Evolutionary conservation across 2,113 vertebrate species (phyloP).

Genomic region (Gallinago jamesoni): DNA sequence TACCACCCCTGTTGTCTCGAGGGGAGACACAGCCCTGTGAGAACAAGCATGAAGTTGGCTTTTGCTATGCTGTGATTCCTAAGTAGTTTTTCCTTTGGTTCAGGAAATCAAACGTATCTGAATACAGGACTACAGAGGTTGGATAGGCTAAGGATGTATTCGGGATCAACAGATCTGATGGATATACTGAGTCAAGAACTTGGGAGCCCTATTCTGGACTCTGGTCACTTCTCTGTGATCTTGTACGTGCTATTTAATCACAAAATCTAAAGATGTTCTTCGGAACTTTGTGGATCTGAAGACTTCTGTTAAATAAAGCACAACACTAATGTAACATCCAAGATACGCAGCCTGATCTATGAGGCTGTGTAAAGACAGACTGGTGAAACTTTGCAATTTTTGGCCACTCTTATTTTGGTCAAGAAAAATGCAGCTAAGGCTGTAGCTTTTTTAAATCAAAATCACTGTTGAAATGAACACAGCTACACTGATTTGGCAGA

Average conservation of each 20-base stretch:
- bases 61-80: neutral
- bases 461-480: neutral
- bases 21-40: neutral
- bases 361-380: neutral
- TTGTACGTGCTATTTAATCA: neutral
- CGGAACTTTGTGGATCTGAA: neutral
- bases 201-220: neutral
- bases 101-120: neutral
- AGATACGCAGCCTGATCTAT: accelerated
- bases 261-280: neutral
- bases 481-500: neutral
- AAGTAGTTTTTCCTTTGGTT: neutral
- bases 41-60: neutral
- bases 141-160: neutral
- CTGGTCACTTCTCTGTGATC: neutral
- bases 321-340: neutral
- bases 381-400: neutral
- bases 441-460: neutral
- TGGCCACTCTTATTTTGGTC: neutral
- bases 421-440: neutral
- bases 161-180: neutral
- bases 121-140: neutral
- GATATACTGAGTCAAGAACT: neutral
- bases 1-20: accelerated
- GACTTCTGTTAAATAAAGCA: neutral